Evolutionary conservation across 1,140 invertebrate genomes (phyloP).

Genomic region (Apis florea): DNA sequence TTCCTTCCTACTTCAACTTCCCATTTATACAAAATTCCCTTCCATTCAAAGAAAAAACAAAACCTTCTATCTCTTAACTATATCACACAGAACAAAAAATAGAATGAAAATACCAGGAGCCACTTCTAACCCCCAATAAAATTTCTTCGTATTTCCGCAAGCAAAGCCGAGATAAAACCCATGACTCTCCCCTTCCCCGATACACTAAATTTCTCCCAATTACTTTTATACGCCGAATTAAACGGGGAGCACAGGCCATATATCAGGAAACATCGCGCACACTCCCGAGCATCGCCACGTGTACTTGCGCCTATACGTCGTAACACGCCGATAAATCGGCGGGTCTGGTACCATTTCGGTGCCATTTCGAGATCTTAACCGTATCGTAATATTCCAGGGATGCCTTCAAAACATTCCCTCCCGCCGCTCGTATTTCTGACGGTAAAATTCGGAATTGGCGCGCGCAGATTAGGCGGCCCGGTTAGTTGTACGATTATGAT

Average conservation of each 20-base stretch:
- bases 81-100: too few species aligned
- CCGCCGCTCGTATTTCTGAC: slow-evolving; percentile 14
- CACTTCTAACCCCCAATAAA: too few species aligned
- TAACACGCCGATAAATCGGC: slow-evolving; percentile 6
- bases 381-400: slow-evolving; percentile 25
- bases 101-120: too few species aligned
- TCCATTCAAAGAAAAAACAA: too few species aligned
- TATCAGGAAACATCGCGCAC: background rate
- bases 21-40: too few species aligned
- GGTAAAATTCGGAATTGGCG: slow-evolving; percentile 42
- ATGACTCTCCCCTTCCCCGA: too few species aligned
- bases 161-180: too few species aligned
- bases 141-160: too few species aligned
- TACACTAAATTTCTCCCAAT: background rate
- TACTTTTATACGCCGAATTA: background rate
- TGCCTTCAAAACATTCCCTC: background rate
- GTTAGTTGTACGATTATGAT: slow-evolving; percentile 57
- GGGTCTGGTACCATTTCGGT: background rate
- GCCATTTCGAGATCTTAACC: slow-evolving; percentile 1
- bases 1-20: too few species aligned
- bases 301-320: background rate
- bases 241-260: background rate
- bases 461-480: slow-evolving; percentile 41
- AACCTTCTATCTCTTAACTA: too few species aligned
- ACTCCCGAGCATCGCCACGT: background rate